Base-by-base conservation (phyloP, 2,113 vertebrate species). In the Lethenteron reissneri region DNA sequence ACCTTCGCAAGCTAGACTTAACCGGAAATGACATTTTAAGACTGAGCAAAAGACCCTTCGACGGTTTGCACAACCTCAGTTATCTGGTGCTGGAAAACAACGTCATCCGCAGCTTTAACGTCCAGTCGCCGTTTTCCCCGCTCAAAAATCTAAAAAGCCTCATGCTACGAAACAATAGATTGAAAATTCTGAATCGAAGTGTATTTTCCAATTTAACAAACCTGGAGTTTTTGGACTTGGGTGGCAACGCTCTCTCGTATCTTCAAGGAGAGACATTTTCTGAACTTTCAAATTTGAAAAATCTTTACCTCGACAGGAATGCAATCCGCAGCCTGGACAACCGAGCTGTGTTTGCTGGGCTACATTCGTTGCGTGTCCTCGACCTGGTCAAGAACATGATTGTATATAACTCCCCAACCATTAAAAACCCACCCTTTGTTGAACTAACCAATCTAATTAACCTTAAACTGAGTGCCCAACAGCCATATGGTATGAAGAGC, bases 301-400 rank as follows among this genome's bases (percentile, higher is more conserved):
- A 60, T 56, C 13, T 75, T 14, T 72, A 68, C 14, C 57, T 75
- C 10, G 41, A 60, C 14, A 74, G 72, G 13, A 75, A 74, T 70
- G 57, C 25, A 41, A 72, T 75, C 25, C 70, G 17, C 13, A 59
- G 17, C 10, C 68, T 74, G 12, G 72, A 71, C 59, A 73, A 8
- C 9, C 14, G 2, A 8, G 17, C 10, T 11, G 72, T 72, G 69
- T 73, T 75, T 72, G 10, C 56, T 4, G 69, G 71, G 17, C 59
- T 75, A 12, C 2, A 60, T n/a, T 70, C 12, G n/a, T 21, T 75
- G 19, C 25, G 56, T n/a, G 57, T 74, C n/a, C 58, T 75, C 57
- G 71, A 75, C 7, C 57, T 75, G 69, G 71, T 56, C 56, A 72
- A 73, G 14, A 75, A 75, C 57, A 73, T 72, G 11, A 56, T 75